Conservation (phyloP, 2,888 invertebrate species). For the Hemaris fuciformis region DNA sequence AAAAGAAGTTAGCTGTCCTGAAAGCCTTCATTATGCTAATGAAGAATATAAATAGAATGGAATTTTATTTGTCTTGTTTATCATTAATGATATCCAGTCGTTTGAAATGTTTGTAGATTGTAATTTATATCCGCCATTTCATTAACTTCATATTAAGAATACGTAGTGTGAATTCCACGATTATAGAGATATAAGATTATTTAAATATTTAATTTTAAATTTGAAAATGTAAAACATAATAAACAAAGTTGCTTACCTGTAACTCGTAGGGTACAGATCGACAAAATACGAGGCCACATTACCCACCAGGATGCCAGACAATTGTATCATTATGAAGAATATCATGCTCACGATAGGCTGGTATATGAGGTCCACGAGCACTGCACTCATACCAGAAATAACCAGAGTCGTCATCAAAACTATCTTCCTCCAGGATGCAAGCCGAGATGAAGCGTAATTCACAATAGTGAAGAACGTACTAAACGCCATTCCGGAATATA, state of each 20-base stretch:
- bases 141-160: too few relatives aligned
- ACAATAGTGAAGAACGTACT: constrained; percentile 77
- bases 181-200: too few relatives aligned
- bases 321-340: constrained; percentile 32
- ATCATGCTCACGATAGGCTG: constrained; percentile 30
- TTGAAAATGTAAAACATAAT: background rate
- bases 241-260: constrained; percentile 25
- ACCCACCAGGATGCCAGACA: constrained; percentile 29
- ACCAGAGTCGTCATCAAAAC: constrained; percentile 58
- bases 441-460: constrained; percentile 62
- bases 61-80: too few relatives aligned
- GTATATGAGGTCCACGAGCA: constrained; percentile 62
- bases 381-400: constrained; percentile 69
- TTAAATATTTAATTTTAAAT: background rate
- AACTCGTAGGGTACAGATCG: constrained; percentile 36
- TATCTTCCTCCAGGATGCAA: constrained; percentile 71
- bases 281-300: constrained; percentile 34
- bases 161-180: too few relatives aligned
- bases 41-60: too few relatives aligned
- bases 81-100: too few relatives aligned
- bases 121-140: too few relatives aligned
- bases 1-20: too few relatives aligned
- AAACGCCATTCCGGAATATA: constrained; percentile 80
- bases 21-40: too few relatives aligned
- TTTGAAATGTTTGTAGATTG: too few relatives aligned